phyloP scores from a whole-genome alignment of 2,797 vertebrate genomes.

The Sebastes flavidus region DNA sequence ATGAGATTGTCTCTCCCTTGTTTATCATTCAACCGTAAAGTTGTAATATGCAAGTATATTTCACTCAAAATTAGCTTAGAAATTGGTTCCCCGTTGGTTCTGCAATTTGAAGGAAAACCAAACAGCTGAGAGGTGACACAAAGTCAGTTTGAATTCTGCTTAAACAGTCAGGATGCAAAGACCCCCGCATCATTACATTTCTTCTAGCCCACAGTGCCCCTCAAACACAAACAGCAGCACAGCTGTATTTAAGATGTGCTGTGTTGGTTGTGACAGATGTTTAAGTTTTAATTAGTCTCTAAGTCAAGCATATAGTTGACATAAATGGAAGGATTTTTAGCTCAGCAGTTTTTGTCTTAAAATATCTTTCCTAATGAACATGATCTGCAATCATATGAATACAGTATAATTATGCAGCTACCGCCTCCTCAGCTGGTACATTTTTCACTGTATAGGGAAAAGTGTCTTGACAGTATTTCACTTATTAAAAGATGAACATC shows the following conservation, averaged over 20 bases:
- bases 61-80: neutral
- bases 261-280: conserved; percentile 15
- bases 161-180: neutral
- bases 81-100: neutral
- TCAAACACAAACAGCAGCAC: neutral
- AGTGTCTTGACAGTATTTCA: neutral
- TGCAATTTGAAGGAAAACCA: neutral
- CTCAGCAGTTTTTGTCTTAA: neutral
- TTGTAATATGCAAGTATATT: neutral
- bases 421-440: neutral
- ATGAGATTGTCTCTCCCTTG: neutral
- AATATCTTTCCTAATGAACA: conserved; percentile 7
- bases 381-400: neutral
- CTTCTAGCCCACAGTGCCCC: neutral
- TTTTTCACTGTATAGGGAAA: neutral
- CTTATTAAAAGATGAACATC: neutral
- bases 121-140: conserved; percentile 2
- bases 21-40: neutral
- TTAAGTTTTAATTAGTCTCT: conserved; percentile 43
- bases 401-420: neutral
- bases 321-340: conserved; percentile 15
- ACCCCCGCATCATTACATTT: neutral
- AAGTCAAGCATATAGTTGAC: conserved; percentile 9
- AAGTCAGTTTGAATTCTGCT: neutral
- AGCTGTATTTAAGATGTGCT: conserved; percentile 1